A percentile compares a stretch with the other conserved stretches of the same genome.
Evolutionary conservation across 2,113 vertebrate genomes (phyloP).

Genomic region (Smithornis capensis): DNA sequence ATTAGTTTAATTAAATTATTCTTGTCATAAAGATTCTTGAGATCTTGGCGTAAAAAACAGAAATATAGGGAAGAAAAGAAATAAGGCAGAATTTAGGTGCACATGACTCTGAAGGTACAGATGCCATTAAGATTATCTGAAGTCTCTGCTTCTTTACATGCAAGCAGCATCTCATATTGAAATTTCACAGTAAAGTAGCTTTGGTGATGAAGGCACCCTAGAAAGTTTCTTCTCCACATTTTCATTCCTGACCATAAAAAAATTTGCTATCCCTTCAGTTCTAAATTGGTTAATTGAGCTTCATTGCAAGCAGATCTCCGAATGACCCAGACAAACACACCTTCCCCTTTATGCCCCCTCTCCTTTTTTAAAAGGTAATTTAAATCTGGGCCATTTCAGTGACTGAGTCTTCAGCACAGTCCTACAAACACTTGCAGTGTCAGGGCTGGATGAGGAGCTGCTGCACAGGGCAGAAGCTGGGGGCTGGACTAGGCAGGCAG

Average conservation of each 20-base stretch:
- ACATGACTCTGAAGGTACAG: neutral
- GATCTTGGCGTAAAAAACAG: neutral
- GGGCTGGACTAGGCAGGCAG: neutral
- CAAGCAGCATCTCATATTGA: neutral
- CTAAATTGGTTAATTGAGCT: neutral
- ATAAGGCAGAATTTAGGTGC: neutral
- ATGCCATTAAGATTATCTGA: neutral
- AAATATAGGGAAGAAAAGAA: neutral
- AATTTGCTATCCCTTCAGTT: neutral
- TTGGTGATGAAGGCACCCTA: neutral
- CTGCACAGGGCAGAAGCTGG: neutral
- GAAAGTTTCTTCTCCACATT: neutral
- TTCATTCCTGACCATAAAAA: neutral
- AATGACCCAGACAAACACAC: neutral
- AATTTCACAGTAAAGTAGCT: neutral
- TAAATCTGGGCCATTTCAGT: neutral
- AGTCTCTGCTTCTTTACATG: neutral
- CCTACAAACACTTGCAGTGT: neutral
- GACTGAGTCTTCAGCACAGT: neutral
- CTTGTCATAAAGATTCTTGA: neutral
- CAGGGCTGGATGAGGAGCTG: neutral
- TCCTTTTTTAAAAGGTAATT: neutral
- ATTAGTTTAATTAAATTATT: neutral
- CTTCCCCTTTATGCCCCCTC: neutral
- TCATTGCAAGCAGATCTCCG: neutral